phyloP scores from a whole-genome alignment of 2,113 vertebrate genomes.

The Burhinus oedicnemus region DNA sequence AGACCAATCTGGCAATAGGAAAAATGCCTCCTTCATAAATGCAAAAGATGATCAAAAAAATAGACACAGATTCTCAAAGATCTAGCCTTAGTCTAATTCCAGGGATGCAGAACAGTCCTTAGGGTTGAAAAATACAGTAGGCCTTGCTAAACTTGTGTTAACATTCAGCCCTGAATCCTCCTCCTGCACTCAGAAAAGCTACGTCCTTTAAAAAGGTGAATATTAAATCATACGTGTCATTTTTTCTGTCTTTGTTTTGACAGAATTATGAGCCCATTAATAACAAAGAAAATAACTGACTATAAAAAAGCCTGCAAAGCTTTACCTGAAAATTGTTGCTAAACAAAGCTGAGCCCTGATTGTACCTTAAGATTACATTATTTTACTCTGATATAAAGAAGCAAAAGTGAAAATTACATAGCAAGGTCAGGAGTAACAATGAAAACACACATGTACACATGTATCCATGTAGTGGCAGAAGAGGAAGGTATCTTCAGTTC shows the following conservation, averaged over 20 bases:
- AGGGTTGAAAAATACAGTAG: neutral
- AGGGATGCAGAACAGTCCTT: neutral
- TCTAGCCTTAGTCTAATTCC: neutral
- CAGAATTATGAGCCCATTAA: conserved; percentile 21
- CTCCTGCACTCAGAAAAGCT: neutral
- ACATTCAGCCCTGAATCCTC: neutral
- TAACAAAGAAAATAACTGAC: neutral
- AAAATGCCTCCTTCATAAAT: neutral
- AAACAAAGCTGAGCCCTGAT: neutral
- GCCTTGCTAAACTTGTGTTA: neutral
- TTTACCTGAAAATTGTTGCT: neutral
- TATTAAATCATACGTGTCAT: neutral
- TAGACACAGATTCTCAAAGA: neutral
- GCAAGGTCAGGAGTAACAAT: neutral
- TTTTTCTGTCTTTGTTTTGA: conserved; percentile 44
- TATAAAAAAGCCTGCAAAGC: neutral
- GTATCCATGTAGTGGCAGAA: too few species aligned
- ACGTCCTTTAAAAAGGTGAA: conserved; percentile 23
- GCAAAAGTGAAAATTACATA: neutral
- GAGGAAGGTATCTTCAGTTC: neutral
- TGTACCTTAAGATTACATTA: neutral
- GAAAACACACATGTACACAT: neutral
- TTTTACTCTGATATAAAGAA: neutral
- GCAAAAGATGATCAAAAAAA: neutral
- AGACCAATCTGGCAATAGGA: neutral